These are phyloP conservation scores for Rhopalosiphum padi DNA, from an alignment of 1,140 invertebrate genomes.

Conservation along the genomic window DNA sequence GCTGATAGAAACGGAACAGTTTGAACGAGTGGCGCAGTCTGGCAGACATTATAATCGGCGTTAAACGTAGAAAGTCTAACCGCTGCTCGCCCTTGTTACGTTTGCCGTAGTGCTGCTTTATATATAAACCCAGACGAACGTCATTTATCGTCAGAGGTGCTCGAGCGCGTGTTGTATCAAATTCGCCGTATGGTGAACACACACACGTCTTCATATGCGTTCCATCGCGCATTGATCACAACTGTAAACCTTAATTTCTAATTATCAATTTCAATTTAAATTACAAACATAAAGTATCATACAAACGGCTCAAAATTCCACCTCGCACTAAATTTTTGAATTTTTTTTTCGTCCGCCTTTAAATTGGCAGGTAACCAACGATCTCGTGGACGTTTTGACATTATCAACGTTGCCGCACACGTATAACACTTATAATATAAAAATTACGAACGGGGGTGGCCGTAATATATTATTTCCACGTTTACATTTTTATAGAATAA, in stretches of 20 bases:
- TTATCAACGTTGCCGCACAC: no score
- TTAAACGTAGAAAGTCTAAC: background rate
- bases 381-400: no score
- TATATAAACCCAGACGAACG: background rate
- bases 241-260: background rate
- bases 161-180: background rate
- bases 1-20: no score
- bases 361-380: no score
- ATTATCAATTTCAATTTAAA: background rate
- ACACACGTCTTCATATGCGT: background rate
- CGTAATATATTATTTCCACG: no score
- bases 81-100: background rate
- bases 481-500: no score
- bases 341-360: background rate
- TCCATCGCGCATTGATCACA: background rate
- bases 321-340: background rate
- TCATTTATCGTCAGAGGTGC: rapidly evolving
- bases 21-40: background rate
- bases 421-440: no score
- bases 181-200: background rate
- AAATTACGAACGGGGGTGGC: no score
- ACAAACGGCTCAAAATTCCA: background rate
- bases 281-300: background rate
- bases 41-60: background rate
- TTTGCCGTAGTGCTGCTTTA: rapidly evolving